Conservation (phyloP, 2,797 vertebrate genomes). For the Leptatherina wallacei region DNA sequence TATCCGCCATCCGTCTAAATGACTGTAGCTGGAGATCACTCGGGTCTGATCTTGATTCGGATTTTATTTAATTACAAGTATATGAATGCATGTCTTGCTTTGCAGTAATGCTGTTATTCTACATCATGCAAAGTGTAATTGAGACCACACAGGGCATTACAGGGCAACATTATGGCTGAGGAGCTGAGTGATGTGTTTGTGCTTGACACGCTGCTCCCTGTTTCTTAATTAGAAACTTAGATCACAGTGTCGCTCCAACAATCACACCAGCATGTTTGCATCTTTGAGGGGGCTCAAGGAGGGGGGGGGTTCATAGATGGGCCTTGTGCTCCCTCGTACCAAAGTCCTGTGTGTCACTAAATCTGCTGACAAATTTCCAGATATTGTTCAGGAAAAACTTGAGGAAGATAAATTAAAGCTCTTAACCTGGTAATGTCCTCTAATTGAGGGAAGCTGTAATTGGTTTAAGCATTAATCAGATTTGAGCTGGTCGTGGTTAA, state of each 20-base stretch:
- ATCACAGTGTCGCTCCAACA: conserved; percentile 60
- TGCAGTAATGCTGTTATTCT: conserved; percentile 81
- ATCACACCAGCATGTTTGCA: conserved; percentile 54
- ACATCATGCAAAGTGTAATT: conserved; percentile 81
- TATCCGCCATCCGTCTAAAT: conserved; percentile 62
- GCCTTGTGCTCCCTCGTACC: conserved; percentile 30
- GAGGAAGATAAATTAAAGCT: conserved; percentile 77
- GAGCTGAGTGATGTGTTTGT: conserved; percentile 72
- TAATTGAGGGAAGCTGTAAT: conserved; percentile 84
- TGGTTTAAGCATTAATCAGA: conserved; percentile 85
- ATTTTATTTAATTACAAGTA: conserved; percentile 79
- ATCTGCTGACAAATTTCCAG: conserved; percentile 67
- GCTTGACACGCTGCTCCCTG: conserved; percentile 63
- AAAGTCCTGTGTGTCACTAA: conserved; percentile 55
- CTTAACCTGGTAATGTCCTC: conserved; percentile 83
- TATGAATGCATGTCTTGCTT: conserved; percentile 80
- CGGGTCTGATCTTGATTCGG: conserved; percentile 67
- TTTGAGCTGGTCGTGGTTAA: conserved; percentile 71
- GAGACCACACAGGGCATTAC: conserved; percentile 78
- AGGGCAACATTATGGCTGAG: conserved; percentile 64
- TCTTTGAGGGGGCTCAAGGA: conserved; percentile 18
- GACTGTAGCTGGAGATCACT: conserved; percentile 64
- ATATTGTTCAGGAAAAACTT: conserved; percentile 64
- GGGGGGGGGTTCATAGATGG: background rate
- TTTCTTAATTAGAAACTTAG: conserved; percentile 79